Evolutionary conservation across 1,140 invertebrate species (phyloP).

Genomic region (Tyrophagus putrescentiae): DNA sequence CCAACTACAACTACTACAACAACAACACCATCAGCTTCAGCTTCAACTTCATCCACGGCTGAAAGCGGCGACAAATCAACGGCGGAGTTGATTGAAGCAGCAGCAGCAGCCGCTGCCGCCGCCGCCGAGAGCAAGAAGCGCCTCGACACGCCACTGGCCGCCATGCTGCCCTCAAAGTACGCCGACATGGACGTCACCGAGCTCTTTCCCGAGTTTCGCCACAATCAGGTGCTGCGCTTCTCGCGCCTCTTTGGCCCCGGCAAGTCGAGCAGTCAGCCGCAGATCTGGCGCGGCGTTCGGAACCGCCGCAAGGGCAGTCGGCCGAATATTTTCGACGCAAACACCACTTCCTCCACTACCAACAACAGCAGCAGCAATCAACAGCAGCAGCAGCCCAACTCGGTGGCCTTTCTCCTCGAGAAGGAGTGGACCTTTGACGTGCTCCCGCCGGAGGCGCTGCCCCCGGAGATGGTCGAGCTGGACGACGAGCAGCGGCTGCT

Average conservation of each 20-base stretch:
- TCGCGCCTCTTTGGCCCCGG: slow-evolving; percentile 80
- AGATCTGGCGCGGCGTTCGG: slow-evolving; percentile 76
- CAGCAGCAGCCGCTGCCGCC: too few relatives aligned
- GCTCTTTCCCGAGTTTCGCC: slow-evolving; percentile 80
- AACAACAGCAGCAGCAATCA: background rate
- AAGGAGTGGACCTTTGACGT: slow-evolving; percentile 14
- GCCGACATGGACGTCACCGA: slow-evolving; percentile 68
- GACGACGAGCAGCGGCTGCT: slow-evolving; percentile 21
- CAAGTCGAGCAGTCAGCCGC: slow-evolving; percentile 72
- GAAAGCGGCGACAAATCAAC: too few relatives aligned
- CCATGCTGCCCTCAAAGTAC: slow-evolving; percentile 88
- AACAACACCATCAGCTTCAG: background rate
- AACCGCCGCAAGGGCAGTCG: slow-evolving; percentile 51
- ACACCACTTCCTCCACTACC: background rate
- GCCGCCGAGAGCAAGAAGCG: slow-evolving; percentile 11
- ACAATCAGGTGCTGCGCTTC: slow-evolving; percentile 61
- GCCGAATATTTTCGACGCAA: slow-evolving; percentile 4
- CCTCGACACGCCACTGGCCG: slow-evolving; percentile 75
- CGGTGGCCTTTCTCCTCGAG: too few relatives aligned
- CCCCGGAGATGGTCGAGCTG: slow-evolving; percentile 13
- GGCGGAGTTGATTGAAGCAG: too few relatives aligned
- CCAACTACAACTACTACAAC: too few relatives aligned
- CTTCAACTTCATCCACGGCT: too few relatives aligned
- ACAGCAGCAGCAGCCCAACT: too few relatives aligned
- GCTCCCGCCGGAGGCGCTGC: background rate